Evolutionary conservation across 2,113 vertebrate species (phyloP).

Genomic region (Gracilinanus agilis): DNA sequence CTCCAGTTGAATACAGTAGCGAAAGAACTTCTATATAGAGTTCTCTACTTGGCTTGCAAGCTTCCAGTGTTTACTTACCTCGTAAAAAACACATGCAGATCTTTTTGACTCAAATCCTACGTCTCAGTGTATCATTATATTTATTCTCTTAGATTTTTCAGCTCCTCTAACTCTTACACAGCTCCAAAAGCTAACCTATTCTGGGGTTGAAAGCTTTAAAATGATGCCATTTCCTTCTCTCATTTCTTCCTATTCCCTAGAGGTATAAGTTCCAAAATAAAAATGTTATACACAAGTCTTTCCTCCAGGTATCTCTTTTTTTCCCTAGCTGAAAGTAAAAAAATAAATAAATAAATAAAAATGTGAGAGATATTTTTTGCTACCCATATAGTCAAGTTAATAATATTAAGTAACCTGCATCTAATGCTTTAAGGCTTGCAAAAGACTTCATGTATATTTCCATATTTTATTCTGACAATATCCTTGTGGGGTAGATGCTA

Average conservation of each 20-base stretch:
- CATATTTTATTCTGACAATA: neutral
- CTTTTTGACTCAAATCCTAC: neutral
- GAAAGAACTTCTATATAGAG: neutral
- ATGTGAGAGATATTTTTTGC: neutral
- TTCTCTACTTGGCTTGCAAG: neutral
- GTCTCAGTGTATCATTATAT: neutral
- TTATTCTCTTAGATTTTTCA: constrained; percentile 15
- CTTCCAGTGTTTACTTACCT: neutral
- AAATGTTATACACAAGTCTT: neutral
- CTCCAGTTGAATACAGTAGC: neutral
- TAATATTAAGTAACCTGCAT: neutral
- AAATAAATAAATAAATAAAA: neutral
- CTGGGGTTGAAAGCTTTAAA: constrained; percentile 7
- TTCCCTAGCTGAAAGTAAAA: neutral
- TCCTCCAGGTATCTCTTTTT: neutral
- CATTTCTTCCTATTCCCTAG: neutral
- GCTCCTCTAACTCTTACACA: neutral
- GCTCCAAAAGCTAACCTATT: constrained; percentile 34
- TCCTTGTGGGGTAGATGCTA: neutral
- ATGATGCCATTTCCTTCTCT: neutral
- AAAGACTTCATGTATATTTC: neutral
- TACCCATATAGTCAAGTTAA: neutral
- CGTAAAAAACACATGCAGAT: constrained; percentile 15
- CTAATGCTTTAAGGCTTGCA: neutral
- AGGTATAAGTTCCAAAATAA: constrained; percentile 2